Percentiles rank a stretch among this genome's conserved stretches.
Conservation (phyloP, 2,113 vertebrate genomes). For the Cisticola juncidis region DNA sequence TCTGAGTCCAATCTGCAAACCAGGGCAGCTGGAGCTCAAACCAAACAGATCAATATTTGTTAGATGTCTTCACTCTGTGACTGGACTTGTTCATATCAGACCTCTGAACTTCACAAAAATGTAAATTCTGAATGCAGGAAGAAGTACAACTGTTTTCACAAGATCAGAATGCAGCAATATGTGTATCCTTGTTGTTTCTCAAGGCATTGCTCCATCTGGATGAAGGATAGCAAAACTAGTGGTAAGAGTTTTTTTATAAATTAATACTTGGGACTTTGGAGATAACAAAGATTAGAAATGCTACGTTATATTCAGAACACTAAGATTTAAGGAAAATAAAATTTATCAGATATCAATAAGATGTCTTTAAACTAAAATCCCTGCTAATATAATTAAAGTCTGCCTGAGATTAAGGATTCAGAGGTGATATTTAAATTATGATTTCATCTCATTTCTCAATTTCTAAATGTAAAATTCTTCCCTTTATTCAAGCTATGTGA, state of each 20-base stretch:
- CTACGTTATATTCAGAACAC: not conserved
- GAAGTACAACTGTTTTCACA: not conserved
- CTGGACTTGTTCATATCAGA: not conserved
- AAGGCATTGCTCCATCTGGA: not conserved
- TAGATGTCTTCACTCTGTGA: not conserved
- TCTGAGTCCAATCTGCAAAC: not conserved
- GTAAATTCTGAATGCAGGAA: not conserved
- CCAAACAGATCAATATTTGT: not conserved
- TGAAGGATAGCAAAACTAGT: not conserved
- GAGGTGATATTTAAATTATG: not conserved
- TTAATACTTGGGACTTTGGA: not conserved
- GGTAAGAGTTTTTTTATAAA: not conserved
- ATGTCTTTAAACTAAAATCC: not conserved
- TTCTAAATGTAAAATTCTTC: not conserved
- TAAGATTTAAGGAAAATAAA: not conserved
- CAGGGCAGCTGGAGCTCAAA: not conserved
- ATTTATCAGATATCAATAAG: not conserved
- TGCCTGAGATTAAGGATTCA: not conserved
- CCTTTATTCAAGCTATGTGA: not conserved
- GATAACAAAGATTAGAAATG: not conserved
- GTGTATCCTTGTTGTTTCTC: not conserved
- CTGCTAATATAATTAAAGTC: not conserved
- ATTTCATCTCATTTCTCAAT: not conserved
- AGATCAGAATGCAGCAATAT: not conserved
- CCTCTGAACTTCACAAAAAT: not conserved